Percentiles rank a stretch among this genome's conserved stretches.
Evolutionary conservation across 2,113 vertebrate species (phyloP).

Genomic region (Halichoeres trimaculatus): DNA sequence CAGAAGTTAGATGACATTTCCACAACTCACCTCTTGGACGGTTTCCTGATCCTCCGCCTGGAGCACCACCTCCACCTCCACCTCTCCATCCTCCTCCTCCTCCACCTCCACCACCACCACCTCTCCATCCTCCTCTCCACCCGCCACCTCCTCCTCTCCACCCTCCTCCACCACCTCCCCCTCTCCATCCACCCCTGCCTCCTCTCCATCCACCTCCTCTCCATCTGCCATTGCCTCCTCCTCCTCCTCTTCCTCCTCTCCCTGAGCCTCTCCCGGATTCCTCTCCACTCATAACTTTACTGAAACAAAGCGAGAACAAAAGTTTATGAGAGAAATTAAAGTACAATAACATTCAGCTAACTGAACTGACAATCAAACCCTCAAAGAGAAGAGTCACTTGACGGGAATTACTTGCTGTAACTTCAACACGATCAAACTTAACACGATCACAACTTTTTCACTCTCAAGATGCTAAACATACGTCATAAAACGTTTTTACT

Average conservation of each 20-base stretch:
- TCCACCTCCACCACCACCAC: conserved; percentile 2
- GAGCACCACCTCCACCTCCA: not conserved
- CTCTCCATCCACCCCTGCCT: conserved; percentile 36
- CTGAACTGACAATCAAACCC: too few relatives aligned
- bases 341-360: too few relatives aligned
- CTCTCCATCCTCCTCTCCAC: conserved; percentile 12
- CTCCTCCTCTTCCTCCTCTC: conserved; percentile 73
- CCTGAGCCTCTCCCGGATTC: conserved; percentile 68
- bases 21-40: conserved; percentile 63
- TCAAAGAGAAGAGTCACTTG: too few relatives aligned
- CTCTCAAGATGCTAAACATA: too few relatives aligned
- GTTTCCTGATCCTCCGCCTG: conserved; percentile 28
- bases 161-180: conserved; percentile 17
- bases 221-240: conserved; percentile 43
- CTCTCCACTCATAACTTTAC: conserved; percentile 71
- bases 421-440: too few relatives aligned
- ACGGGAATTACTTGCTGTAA: too few relatives aligned
- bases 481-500: too few relatives aligned
- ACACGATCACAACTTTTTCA: too few relatives aligned
- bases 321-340: too few relatives aligned
- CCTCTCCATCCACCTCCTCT: conserved; percentile 51
- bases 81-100: conserved; percentile 32
- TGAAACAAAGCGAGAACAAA: not conserved
- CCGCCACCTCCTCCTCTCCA: conserved; percentile 19
- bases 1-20: not conserved